phyloP scores from a whole-genome alignment of 1,140 invertebrate species.

The Ceratina japonica region DNA sequence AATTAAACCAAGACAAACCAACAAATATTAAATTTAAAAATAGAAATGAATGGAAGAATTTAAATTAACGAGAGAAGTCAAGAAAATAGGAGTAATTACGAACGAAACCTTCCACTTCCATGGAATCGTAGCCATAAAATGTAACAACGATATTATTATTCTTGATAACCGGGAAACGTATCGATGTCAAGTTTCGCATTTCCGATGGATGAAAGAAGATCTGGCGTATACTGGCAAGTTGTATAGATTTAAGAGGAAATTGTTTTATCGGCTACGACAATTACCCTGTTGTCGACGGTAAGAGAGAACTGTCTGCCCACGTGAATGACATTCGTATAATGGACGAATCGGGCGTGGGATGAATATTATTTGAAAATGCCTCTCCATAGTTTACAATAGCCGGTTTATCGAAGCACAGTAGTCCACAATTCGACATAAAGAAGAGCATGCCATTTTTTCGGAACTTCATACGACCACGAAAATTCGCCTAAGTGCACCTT shows the following conservation, averaged over 20 bases:
- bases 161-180: not conserved
- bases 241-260: conserved; percentile 3
- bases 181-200: not conserved
- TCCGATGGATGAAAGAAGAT: not conserved
- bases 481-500: not conserved
- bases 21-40: too few relatives aligned
- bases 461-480: not conserved
- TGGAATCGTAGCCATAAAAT: not conserved
- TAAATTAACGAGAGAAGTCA: too few relatives aligned
- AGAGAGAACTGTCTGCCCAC: not conserved
- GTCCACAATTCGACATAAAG: not conserved
- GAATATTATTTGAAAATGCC: not conserved
- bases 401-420: not conserved
- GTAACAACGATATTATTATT: not conserved
- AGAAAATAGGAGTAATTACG: too few relatives aligned
- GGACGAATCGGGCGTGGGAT: not conserved
- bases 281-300: not conserved
- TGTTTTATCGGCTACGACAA: not conserved
- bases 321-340: not conserved
- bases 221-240: not conserved
- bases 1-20: too few relatives aligned
- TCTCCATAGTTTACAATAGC: not conserved
- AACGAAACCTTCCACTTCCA: too few relatives aligned
- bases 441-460: not conserved
- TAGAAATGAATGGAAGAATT: too few relatives aligned